Evolutionary conservation across 2,797 vertebrate genomes (phyloP).

Genomic region (Trachops cirrhosus): DNA sequence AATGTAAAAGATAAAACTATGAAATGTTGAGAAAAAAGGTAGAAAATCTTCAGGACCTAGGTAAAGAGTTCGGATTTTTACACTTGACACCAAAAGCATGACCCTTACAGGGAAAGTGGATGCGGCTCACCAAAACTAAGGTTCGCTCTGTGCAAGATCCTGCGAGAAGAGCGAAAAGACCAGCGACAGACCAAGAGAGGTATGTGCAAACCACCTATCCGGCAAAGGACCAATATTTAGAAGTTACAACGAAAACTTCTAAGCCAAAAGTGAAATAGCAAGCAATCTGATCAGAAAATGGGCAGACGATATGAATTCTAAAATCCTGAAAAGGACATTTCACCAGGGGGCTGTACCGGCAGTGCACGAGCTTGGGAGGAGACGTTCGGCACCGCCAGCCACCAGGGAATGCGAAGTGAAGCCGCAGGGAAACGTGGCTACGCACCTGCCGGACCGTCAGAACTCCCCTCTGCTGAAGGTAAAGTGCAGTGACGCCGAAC

Average conservation of each 20-base stretch:
- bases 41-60: background rate
- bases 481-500: background rate
- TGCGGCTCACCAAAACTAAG: background rate
- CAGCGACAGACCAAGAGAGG: background rate
- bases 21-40: background rate
- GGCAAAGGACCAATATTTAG: background rate
- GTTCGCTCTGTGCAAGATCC: background rate
- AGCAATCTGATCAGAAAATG: background rate
- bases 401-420: too few relatives aligned
- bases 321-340: background rate
- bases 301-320: background rate
- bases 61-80: background rate
- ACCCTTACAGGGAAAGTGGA: background rate
- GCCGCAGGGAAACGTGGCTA: too few relatives aligned
- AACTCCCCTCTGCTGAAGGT: background rate
- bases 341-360: too few relatives aligned
- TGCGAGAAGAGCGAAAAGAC: background rate
- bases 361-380: accelerated
- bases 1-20: background rate
- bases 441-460: accelerated
- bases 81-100: background rate
- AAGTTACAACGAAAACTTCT: background rate
- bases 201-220: background rate
- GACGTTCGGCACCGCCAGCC: too few relatives aligned
- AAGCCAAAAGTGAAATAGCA: background rate